Evolutionary conservation across 1,140 invertebrate genomes (phyloP).

Genomic region (Arctopsyche grandis): DNA sequence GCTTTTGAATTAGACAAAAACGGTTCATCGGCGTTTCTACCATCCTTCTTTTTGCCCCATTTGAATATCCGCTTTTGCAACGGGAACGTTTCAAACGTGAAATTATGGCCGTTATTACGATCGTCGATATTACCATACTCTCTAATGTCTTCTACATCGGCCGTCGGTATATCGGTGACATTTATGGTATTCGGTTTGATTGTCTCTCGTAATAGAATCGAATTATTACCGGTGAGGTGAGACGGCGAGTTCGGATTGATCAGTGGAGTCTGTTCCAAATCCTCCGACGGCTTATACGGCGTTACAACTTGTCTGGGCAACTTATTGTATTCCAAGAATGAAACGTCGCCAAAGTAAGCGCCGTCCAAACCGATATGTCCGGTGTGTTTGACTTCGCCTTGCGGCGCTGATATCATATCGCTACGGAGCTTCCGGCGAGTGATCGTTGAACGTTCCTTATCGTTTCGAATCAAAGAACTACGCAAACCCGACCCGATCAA

Average conservation of each 20-base stretch:
- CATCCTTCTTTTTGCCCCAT: conserved; percentile 28
- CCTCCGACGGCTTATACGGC: conserved; percentile 88
- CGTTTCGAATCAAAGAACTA: conserved; percentile 44
- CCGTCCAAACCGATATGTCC: conserved; percentile 97
- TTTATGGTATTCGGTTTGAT: background rate
- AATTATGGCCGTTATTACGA: background rate
- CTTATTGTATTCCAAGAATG: conserved; percentile 83
- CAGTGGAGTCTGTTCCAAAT: conserved; percentile 71
- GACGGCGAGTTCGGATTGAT: conserved; percentile 66
- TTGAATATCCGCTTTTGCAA: conserved; percentile 26
- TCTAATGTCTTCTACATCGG: background rate
- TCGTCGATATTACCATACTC: conserved; percentile 26
- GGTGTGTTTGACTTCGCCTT: conserved; percentile 97
- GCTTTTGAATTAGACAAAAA: background rate
- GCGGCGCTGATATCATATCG: conserved; percentile 96
- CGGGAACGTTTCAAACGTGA: conserved; percentile 11
- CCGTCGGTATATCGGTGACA: background rate
- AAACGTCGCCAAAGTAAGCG: conserved; percentile 95
- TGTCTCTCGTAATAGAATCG: conserved; percentile 42
- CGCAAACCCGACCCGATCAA: conserved; percentile 32
- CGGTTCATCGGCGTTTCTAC: background rate
- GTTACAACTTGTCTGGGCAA: conserved; percentile 87
- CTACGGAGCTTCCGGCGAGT: conserved; percentile 76
- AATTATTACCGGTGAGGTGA: conserved; percentile 66
- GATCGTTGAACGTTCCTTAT: conserved; percentile 56